These are phyloP conservation scores for Manduca sexta DNA, from an alignment of 1,140 invertebrate genomes.

Conservation along the genomic window DNA sequence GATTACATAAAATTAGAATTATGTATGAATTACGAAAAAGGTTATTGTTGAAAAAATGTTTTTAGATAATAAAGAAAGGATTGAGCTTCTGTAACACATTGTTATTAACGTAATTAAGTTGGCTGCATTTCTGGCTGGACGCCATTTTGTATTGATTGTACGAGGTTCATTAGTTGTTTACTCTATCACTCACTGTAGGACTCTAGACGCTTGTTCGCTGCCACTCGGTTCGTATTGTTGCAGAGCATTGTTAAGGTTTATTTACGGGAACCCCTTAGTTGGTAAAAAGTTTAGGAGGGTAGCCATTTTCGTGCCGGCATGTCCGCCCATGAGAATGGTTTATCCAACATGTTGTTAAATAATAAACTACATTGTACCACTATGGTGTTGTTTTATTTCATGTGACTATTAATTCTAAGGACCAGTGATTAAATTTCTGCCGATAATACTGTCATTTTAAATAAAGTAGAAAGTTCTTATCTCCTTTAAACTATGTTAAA, in stretches of 20 bases:
- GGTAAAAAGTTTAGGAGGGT: conserved; percentile 71
- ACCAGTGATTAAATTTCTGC: too few species aligned
- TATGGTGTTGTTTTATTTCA: conserved; percentile 46
- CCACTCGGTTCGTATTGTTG: conserved; percentile 48
- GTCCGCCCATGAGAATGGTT: conserved; percentile 61
- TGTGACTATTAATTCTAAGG: too few species aligned
- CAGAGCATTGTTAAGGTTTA: conserved; percentile 56
- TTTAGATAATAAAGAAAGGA: conserved; percentile 65
- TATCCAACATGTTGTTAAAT: conserved; percentile 74
- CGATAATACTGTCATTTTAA: too few species aligned
- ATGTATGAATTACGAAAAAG: conserved; percentile 54
- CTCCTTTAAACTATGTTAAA: too few species aligned
- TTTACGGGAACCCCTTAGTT: conserved; percentile 65
- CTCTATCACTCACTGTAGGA: conserved; percentile 20
- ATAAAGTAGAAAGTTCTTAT: too few species aligned
- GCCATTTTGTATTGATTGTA: conserved; percentile 3
- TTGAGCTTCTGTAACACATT: conserved; percentile 65
- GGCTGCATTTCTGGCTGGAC: conserved; percentile 21
- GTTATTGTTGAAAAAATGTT: conserved; percentile 71
- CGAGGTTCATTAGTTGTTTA: conserved; percentile 12
- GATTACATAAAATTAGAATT: conserved; percentile 61
- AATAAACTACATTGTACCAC: conserved; percentile 75
- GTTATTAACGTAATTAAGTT: conserved; percentile 52
- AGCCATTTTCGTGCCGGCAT: conserved; percentile 65
- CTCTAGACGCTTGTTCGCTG: conserved; percentile 49